Conservation (phyloP, 2,797 vertebrate species). For the Lophotriccus pileatus region DNA sequence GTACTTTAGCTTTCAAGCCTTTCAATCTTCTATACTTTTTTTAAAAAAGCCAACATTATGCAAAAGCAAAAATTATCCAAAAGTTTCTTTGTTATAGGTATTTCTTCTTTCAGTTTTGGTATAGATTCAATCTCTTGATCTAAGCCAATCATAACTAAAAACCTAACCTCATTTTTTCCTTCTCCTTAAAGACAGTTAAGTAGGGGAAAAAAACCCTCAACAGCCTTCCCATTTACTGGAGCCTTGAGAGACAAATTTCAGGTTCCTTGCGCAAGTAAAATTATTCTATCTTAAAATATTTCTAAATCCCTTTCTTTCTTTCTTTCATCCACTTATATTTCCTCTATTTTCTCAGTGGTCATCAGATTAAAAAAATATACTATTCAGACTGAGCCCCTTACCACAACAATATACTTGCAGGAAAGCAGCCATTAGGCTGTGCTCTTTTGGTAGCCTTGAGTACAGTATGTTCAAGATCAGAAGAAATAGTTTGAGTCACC, state of each 20-base stretch:
- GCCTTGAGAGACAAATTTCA: not conserved
- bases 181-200: not conserved
- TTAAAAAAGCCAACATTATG: not conserved
- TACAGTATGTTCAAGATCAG: not conserved
- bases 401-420: not conserved
- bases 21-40: not conserved
- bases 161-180: not conserved
- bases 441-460: not conserved
- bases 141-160: not conserved
- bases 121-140: not conserved
- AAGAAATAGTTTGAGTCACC: not conserved
- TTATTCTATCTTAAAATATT: not conserved
- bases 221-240: not conserved
- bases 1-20: not conserved
- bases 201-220: not conserved
- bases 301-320: not conserved
- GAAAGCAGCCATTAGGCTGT: not conserved
- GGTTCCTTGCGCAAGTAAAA: not conserved
- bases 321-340: not conserved
- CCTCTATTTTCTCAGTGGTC: not conserved
- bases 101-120: not conserved
- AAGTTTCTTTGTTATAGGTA: not conserved
- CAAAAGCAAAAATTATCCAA: not conserved
- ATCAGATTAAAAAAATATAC: not conserved
- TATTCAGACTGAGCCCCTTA: not conserved